phyloP scores from a whole-genome alignment of 2,113 vertebrate genomes.

The Paramisgurnus dabryanus region DNA sequence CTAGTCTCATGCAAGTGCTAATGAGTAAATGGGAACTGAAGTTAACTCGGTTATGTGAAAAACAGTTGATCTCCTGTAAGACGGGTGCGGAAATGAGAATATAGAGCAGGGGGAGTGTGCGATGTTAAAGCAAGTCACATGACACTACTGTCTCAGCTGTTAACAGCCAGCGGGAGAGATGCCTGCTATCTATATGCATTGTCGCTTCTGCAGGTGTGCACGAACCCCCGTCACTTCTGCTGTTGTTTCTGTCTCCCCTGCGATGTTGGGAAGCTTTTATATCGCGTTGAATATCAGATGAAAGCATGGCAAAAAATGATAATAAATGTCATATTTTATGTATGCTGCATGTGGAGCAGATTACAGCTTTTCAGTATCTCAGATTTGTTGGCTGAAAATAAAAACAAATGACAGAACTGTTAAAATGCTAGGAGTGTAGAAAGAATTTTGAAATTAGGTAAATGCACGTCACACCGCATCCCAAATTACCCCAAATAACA shows the following conservation, averaged over 20 bases:
- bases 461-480: too few species aligned
- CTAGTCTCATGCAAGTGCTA: neutral
- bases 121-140: neutral
- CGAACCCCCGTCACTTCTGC: slow-evolving; percentile 20
- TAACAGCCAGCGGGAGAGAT: slow-evolving; percentile 20
- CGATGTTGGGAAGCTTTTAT: neutral
- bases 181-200: neutral
- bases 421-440: too few species aligned
- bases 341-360: too few species aligned
- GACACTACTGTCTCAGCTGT: neutral
- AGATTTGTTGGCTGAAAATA: too few species aligned
- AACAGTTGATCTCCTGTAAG: neutral
- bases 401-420: too few species aligned
- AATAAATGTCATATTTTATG: neutral
- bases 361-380: too few species aligned
- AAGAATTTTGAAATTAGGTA: too few species aligned
- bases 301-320: neutral
- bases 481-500: too few species aligned
- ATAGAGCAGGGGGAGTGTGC: neutral
- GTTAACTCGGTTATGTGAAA: neutral
- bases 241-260: neutral
- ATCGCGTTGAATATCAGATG: neutral
- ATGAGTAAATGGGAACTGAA: slow-evolving; percentile 1
- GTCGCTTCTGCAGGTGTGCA: slow-evolving; percentile 31
- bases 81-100: slow-evolving; percentile 3